These are phyloP conservation scores for Varanus salvator DNA, from an alignment of 2,113 vertebrate genomes.

Conservation along the genomic window DNA sequence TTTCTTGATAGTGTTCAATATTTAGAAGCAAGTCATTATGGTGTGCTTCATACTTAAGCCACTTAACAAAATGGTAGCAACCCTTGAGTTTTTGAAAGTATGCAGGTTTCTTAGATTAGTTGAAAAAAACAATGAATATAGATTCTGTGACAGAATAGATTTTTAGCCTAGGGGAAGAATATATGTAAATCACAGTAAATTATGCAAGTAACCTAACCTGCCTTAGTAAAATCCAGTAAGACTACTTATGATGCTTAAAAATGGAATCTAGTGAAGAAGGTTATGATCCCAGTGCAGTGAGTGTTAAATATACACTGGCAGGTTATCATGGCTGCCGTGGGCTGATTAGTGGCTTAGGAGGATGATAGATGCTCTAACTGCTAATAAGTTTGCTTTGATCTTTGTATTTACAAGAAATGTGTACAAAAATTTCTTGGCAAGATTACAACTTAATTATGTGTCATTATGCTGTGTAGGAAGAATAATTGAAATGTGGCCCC, in stretches of 20 bases:
- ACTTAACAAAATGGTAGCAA: not conserved
- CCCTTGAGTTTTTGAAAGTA: not conserved
- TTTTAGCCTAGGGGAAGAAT: not conserved
- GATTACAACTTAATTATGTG: constrained; percentile 79
- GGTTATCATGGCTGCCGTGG: constrained; percentile 59
- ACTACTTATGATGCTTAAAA: constrained; percentile 49
- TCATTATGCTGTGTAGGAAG: constrained; percentile 76
- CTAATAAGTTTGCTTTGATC: constrained; percentile 76
- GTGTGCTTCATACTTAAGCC: not conserved
- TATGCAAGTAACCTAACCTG: constrained; percentile 37
- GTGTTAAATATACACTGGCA: constrained; percentile 58
- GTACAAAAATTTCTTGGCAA: constrained; percentile 73
- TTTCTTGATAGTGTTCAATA: not conserved
- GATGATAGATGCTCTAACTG: constrained; percentile 68
- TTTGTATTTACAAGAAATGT: constrained; percentile 75
- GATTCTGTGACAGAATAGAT: not conserved
- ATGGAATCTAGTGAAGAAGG: constrained; percentile 43
- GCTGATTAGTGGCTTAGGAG: constrained; percentile 66
- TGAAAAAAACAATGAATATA: constrained; percentile 13
- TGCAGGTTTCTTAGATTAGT: not conserved
- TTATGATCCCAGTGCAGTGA: constrained; percentile 38
- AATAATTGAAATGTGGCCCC: constrained; percentile 81
- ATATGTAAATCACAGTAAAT: constrained; percentile 14
- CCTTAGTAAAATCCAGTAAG: constrained; percentile 43
- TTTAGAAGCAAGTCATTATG: not conserved